A percentile compares a stretch with the other conserved stretches of the same genome.
Evolutionary conservation across 2,888 invertebrate genomes (phyloP).

Genomic region (Subacronicta megacephala): DNA sequence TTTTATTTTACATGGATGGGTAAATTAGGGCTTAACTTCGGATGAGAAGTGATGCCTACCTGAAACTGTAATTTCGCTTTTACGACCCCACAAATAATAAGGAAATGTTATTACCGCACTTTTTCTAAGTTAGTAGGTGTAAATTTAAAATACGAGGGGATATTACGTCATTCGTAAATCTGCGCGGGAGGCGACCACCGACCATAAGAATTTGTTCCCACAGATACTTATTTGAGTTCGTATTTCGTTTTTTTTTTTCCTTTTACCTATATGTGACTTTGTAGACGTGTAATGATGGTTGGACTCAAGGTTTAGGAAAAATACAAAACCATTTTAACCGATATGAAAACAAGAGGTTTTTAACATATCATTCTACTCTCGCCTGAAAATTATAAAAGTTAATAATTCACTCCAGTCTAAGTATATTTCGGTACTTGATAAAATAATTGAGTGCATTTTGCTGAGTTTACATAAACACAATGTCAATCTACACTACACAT

Average conservation of each 20-base stretch:
- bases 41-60: slow-evolving; percentile 41
- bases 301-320: too few species aligned
- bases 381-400: too few species aligned
- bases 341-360: too few species aligned
- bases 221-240: not conserved
- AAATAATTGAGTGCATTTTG: too few species aligned
- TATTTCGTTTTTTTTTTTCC: too few species aligned
- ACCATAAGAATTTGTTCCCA: slow-evolving; percentile 13
- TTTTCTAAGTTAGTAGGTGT: slow-evolving; percentile 40
- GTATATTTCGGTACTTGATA: too few species aligned
- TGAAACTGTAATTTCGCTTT: slow-evolving; percentile 53
- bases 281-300: too few species aligned
- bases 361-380: too few species aligned
- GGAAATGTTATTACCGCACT: slow-evolving; percentile 49
- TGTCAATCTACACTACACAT: not conserved
- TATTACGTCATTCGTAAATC: slow-evolving; percentile 32
- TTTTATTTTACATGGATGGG: not conserved
- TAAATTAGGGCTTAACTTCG: slow-evolving; percentile 5
- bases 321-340: too few species aligned
- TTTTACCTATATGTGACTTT: too few species aligned
- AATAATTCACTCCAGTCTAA: too few species aligned
- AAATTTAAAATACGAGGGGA: slow-evolving; percentile 26
- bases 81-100: slow-evolving; percentile 56
- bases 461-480: too few species aligned
- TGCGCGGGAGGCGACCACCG: slow-evolving; percentile 36